Conservation (phyloP, 1,140 invertebrate species). For the Ostrea edulis region DNA sequence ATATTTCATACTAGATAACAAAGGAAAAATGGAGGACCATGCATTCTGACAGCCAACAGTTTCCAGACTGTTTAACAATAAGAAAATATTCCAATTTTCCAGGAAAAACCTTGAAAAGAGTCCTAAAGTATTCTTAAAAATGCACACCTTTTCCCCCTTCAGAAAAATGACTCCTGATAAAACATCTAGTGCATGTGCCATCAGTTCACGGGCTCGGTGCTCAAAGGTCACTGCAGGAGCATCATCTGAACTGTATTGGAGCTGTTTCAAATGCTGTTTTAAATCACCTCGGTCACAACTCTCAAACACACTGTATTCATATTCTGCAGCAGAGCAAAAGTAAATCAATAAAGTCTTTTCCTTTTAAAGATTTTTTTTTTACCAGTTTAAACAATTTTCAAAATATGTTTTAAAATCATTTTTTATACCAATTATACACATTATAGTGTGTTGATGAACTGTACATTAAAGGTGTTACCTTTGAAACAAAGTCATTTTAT, state of each 20-base stretch:
- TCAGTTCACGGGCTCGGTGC: constrained; percentile 18
- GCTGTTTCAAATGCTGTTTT: constrained; percentile 29
- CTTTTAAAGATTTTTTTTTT: background rate
- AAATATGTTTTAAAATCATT: too few relatives aligned
- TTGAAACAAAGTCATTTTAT: background rate
- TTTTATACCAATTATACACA: too few relatives aligned
- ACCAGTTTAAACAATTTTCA: too few relatives aligned
- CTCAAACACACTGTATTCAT: constrained; percentile 42
- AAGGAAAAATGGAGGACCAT: too few relatives aligned
- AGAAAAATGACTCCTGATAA: constrained; percentile 28
- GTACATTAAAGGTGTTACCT: background rate
- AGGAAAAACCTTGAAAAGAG: background rate
- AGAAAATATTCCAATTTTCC: too few relatives aligned
- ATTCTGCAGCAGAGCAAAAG: constrained; percentile 11
- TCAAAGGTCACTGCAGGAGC: background rate
- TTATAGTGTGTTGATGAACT: too few relatives aligned
- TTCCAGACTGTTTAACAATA: too few relatives aligned
- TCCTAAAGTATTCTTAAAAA: background rate
- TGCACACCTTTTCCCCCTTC: constrained; percentile 23
- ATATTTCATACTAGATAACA: too few relatives aligned
- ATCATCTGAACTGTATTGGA: constrained; percentile 1
- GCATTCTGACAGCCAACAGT: too few relatives aligned
- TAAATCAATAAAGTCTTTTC: background rate
- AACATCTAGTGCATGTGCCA: constrained; percentile 28
- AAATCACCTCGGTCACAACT: constrained; percentile 41